phyloP scores from a whole-genome alignment of 2,113 vertebrate genomes.

The Coptodon rendalli region DNA sequence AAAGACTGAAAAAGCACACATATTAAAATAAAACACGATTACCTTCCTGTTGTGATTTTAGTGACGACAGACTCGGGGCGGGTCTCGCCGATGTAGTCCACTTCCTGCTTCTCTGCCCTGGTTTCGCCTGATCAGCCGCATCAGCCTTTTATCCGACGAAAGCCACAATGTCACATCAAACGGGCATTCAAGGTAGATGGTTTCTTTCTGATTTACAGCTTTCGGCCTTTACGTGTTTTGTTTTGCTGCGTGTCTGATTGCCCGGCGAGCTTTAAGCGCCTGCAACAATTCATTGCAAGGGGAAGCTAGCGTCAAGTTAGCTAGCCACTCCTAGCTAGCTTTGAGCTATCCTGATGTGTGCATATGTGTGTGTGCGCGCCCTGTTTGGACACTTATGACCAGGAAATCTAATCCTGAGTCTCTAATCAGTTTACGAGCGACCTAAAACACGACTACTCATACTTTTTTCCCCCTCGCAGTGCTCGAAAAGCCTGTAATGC shows the following conservation, averaged over 20 bases:
- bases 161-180: constrained; percentile 88
- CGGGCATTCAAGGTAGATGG: constrained; percentile 87
- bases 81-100: constrained; percentile 33
- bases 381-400: neutral
- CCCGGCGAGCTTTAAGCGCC: neutral
- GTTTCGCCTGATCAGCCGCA: constrained; percentile 51
- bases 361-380: neutral
- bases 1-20: neutral
- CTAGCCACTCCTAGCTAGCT: constrained; percentile 50
- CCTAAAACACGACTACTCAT: neutral
- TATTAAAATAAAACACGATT: neutral
- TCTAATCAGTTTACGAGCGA: neutral
- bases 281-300: neutral
- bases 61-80: constrained; percentile 33
- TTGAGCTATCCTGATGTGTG: constrained; percentile 25
- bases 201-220: neutral
- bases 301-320: constrained; percentile 39
- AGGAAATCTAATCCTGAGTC: neutral
- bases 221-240: fast-evolving
- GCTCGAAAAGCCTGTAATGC: neutral
- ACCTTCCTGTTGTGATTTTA: neutral
- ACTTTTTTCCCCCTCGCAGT: neutral
- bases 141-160: constrained; percentile 34
- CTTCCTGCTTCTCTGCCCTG: constrained; percentile 67
- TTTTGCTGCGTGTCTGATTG: neutral